Conservation (phyloP, 2,797 vertebrate genomes). For the Huso huso region DNA sequence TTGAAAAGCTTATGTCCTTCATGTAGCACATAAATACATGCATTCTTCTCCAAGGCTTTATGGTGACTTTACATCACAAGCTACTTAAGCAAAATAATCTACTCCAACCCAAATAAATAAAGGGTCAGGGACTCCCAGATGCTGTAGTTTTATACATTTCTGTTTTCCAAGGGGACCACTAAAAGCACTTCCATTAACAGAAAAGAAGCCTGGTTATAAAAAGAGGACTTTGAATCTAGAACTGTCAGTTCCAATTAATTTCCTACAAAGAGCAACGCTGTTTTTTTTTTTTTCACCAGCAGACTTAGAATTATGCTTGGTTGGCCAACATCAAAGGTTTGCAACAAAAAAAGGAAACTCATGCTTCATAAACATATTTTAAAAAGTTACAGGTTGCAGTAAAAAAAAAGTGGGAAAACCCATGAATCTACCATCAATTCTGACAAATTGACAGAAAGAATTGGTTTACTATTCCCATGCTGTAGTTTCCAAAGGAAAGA, state of each 20-base stretch:
- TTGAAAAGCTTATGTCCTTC: neutral
- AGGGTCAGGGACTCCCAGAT: constrained; percentile 50
- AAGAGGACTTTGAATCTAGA: constrained; percentile 50
- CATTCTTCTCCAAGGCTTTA: constrained; percentile 27
- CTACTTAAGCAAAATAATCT: constrained; percentile 58
- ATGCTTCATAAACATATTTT: too few species aligned
- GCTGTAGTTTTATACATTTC: constrained; percentile 51
- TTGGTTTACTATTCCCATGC: too few species aligned
- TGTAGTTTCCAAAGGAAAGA: too few species aligned
- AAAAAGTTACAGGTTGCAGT: too few species aligned
- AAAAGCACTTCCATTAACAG: constrained; percentile 64
- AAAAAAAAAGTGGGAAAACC: too few species aligned
- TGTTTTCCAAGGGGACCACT: constrained; percentile 48
- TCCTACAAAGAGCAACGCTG: constrained; percentile 43
- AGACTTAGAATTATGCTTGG: constrained; percentile 1
- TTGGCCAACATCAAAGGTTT: neutral
- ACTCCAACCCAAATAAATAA: constrained; percentile 44
- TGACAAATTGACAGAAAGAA: too few species aligned
- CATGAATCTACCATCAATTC: too few species aligned
- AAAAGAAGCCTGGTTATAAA: constrained; percentile 48
- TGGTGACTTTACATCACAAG: constrained; percentile 50
- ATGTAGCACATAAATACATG: neutral
- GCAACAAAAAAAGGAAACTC: too few species aligned
- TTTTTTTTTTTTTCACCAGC: neutral
- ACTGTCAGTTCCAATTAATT: constrained; percentile 63